Conservation (phyloP, 1,140 invertebrate species). For the Drosophila mauritiana region DNA sequence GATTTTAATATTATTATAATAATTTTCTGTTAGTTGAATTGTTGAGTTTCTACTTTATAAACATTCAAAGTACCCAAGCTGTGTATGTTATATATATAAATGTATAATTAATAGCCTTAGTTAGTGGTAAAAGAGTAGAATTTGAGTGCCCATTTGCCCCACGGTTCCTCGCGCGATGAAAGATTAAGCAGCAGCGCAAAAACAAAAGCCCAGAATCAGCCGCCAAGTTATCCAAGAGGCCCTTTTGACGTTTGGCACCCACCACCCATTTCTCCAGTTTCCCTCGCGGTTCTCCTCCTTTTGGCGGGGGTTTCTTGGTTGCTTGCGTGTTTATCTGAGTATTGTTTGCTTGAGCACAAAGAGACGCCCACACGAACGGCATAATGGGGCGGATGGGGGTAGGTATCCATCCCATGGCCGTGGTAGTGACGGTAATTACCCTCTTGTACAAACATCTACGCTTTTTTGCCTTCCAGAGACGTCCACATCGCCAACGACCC, state of each 20-base stretch:
- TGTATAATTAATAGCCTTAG: too few species aligned
- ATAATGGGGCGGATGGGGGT: background rate
- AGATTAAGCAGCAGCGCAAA: conserved; percentile 12
- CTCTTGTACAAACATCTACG: conserved; percentile 57
- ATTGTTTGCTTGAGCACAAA: conserved; percentile 69
- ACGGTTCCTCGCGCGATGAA: conserved; percentile 7
- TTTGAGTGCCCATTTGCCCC: background rate
- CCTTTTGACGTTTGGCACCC: conserved; percentile 1
- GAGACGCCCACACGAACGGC: conserved; percentile 47
- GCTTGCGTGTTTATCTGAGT: conserved; percentile 45
- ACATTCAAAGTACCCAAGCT: too few species aligned
- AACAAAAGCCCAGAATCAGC: conserved; percentile 29
- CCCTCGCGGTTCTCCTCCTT: conserved; percentile 4
- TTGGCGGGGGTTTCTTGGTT: conserved; percentile 9
- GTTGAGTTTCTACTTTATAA: too few species aligned
- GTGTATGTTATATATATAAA: too few species aligned
- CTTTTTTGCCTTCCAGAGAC: conserved; percentile 43
- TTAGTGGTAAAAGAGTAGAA: too few species aligned
- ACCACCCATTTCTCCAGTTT: background rate
- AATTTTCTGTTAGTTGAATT: too few species aligned
- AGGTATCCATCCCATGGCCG: conserved; percentile 9
- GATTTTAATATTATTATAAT: too few species aligned
- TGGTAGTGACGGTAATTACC: conserved; percentile 77
- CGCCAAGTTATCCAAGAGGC: conserved; percentile 42
- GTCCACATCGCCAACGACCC: conserved; percentile 21